Evolutionary conservation across 2,888 invertebrate species (phyloP).

Genomic region (Mesorhabditis belari): DNA sequence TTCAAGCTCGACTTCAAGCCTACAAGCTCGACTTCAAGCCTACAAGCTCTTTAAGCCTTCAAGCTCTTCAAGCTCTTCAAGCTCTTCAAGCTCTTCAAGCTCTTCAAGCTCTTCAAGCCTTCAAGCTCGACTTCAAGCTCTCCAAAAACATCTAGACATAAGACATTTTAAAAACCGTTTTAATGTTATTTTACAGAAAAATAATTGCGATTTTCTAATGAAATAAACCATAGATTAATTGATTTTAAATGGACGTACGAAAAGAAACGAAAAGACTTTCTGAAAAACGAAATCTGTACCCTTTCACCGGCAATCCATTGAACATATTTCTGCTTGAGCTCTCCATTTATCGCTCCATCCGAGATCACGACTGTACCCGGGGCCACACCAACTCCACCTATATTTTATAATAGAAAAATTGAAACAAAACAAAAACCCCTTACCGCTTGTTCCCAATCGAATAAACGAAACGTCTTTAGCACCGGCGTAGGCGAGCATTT

Average conservation of each 20-base stretch:
- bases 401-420: neutral
- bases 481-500: slow-evolving; percentile 72
- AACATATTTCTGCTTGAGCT: slow-evolving; percentile 64
- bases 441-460: slow-evolving; percentile 58
- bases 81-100: too few relatives aligned
- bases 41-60: neutral
- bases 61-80: too few relatives aligned
- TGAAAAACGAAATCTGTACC: too few relatives aligned
- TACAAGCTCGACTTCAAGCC: neutral
- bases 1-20: neutral
- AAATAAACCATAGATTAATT: too few relatives aligned
- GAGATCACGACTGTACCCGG: slow-evolving; percentile 83
- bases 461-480: slow-evolving; percentile 67
- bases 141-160: too few relatives aligned
- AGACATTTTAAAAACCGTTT: too few relatives aligned
- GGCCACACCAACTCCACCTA: slow-evolving; percentile 41
- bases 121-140: too few relatives aligned
- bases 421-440: neutral
- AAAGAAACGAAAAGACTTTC: too few relatives aligned
- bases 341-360: slow-evolving; percentile 82
- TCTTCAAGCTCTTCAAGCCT: too few relatives aligned
- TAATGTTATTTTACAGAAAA: too few relatives aligned
- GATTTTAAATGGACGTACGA: too few relatives aligned
- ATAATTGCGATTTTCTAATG: too few relatives aligned
- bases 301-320: slow-evolving; percentile 70